Conservation (phyloP, 2,113 vertebrate species). For the Gobiocypris rarus region DNA sequence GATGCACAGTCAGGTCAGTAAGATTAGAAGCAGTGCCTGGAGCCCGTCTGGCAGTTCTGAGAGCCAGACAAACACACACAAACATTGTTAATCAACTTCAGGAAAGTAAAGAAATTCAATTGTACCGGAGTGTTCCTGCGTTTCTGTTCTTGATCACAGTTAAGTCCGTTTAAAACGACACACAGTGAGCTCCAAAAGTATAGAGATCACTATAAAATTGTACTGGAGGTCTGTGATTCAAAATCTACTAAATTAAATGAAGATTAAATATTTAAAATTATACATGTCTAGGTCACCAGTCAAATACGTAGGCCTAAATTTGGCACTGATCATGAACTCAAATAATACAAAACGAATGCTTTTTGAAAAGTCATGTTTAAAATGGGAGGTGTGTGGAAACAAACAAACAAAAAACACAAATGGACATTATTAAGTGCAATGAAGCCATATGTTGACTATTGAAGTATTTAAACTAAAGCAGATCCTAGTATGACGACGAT, state of each 20-base stretch:
- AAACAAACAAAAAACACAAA: no score
- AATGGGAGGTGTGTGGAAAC: neutral
- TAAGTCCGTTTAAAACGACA: neutral
- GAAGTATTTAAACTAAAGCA: neutral
- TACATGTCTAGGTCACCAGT: neutral
- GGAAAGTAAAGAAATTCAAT: slow-evolving; percentile 8
- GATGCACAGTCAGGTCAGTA: slow-evolving; percentile 16
- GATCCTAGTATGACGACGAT: neutral
- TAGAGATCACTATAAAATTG: neutral
- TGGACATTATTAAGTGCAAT: neutral
- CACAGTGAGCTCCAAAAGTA: neutral
- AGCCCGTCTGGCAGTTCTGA: slow-evolving; percentile 22
- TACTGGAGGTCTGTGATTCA: neutral
- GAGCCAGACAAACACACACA: slow-evolving; percentile 34
- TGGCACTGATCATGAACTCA: neutral
- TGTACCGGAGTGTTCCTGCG: neutral
- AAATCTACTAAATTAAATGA: neutral
- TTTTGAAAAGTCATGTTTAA: neutral
- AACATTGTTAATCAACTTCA: slow-evolving; percentile 13
- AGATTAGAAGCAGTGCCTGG: slow-evolving; percentile 12
- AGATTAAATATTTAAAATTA: neutral
- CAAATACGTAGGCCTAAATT: neutral
- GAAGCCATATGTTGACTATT: neutral
- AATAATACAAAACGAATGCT: neutral
- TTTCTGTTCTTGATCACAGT: slow-evolving; percentile 5